Percentiles rank a stretch among this genome's conserved stretches.
These are phyloP conservation scores for Pithys albifrons DNA, from an alignment of 2,113 vertebrate species.

Conservation along the genomic window DNA sequence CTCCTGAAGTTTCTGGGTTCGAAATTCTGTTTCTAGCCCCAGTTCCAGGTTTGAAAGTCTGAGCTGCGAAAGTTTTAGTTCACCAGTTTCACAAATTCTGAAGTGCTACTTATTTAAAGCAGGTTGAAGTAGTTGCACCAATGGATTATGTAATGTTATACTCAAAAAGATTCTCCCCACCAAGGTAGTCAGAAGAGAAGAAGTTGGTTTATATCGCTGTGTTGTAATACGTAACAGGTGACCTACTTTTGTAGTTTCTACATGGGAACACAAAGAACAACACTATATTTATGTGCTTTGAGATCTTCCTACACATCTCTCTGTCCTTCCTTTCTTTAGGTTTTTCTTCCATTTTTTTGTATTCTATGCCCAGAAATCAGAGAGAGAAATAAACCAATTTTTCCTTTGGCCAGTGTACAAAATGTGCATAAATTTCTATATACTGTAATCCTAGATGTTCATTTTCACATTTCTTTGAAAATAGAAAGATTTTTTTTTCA, in stretches of 20 bases:
- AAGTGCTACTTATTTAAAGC: slow-evolving; percentile 31
- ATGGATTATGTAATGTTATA: neutral
- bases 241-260: slow-evolving; percentile 19
- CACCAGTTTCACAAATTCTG: neutral
- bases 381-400: neutral
- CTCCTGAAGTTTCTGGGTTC: neutral
- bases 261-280: slow-evolving; percentile 5
- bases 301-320: slow-evolving; percentile 1
- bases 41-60: slow-evolving; percentile 15
- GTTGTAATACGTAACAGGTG: neutral
- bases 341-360: neutral
- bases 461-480: neutral
- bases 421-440: neutral
- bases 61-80: slow-evolving; percentile 42
- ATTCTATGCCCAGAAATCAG: neutral
- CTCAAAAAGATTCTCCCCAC: neutral
- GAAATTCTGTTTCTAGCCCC: slow-evolving; percentile 23
- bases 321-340: neutral
- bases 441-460: neutral
- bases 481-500: neutral
- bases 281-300: neutral
- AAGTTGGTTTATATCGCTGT: neutral
- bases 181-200: neutral
- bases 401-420: neutral
- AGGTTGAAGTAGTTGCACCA: neutral